A percentile compares a stretch with the other conserved stretches of the same genome.
These are phyloP conservation scores for Ceratotherium simum DNA, from an alignment of 2,113 vertebrate species.

Conservation along the genomic window DNA sequence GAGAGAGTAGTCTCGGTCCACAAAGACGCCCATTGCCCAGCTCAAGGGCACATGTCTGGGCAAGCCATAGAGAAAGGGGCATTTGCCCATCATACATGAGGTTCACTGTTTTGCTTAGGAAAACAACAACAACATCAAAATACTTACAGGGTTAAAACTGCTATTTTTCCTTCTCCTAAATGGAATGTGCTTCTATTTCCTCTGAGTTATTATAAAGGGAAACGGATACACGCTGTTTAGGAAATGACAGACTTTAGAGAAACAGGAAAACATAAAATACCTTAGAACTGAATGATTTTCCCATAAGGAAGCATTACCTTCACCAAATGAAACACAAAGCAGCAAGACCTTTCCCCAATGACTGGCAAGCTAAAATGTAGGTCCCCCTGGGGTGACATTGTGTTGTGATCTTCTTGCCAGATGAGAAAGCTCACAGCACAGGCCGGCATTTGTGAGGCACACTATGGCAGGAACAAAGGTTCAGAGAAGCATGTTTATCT, in stretches of 20 bases:
- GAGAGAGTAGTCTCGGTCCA: not conserved
- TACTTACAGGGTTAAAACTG: constrained; percentile 50
- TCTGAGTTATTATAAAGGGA: constrained; percentile 63
- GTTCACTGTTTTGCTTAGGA: constrained; percentile 22
- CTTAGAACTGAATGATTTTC: constrained; percentile 63
- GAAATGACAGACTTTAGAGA: constrained; percentile 72
- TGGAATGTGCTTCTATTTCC: constrained; percentile 67
- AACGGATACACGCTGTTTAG: constrained; percentile 66
- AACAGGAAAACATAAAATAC: constrained; percentile 77
- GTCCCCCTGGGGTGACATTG: not conserved
- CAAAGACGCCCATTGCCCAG: not conserved
- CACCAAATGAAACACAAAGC: constrained; percentile 54
- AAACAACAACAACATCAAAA: constrained; percentile 44
- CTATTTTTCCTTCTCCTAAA: constrained; percentile 36
- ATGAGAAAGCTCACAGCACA: not conserved
- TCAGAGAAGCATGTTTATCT: constrained; percentile 38
- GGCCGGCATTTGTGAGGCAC: not conserved
- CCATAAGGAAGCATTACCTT: constrained; percentile 66
- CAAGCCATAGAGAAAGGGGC: not conserved
- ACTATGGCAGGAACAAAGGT: not conserved
- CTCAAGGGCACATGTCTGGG: not conserved
- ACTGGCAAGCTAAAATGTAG: constrained; percentile 38
- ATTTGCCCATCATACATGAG: not conserved
- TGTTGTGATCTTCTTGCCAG: constrained; percentile 19
- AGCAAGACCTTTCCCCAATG: constrained; percentile 35